Percentiles rank a stretch among this genome's conserved stretches.
Evolutionary conservation across 2,888 invertebrate species (phyloP).

Genomic region (Parasteatoda lunata): DNA sequence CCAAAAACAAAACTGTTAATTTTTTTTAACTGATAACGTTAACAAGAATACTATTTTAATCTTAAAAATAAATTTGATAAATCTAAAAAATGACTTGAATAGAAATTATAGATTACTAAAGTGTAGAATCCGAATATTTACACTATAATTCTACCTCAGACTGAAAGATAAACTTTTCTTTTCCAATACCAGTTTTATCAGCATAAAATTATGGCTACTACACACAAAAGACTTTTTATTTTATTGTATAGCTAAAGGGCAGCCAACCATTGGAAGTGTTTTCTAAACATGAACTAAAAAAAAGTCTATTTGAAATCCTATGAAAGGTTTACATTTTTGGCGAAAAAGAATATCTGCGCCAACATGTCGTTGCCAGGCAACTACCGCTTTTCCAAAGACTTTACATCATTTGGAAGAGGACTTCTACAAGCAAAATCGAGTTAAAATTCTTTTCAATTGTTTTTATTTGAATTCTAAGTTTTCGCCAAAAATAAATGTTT

Average conservation of each 20-base stretch:
- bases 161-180: too few relatives aligned
- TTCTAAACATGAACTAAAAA: conserved; percentile 19
- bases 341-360: conserved; percentile 17
- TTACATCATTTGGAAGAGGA: conserved; percentile 22
- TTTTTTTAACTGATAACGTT: too few relatives aligned
- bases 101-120: too few relatives aligned
- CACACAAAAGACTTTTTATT: conserved; percentile 13
- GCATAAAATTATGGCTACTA: conserved; percentile 11
- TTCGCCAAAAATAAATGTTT: neutral
- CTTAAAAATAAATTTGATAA: too few relatives aligned
- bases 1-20: too few relatives aligned
- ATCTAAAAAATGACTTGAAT: too few relatives aligned
- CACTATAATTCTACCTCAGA: too few relatives aligned
- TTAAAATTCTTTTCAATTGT: conserved; percentile 15
- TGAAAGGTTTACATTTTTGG: conserved; percentile 25
- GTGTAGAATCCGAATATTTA: too few relatives aligned
- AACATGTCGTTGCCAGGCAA: conserved; percentile 50
- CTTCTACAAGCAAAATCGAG: neutral
- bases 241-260: conserved; percentile 7
- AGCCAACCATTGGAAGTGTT: conserved; percentile 7
- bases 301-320: conserved; percentile 37
- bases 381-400: conserved; percentile 20
- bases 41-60: too few relatives aligned
- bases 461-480: conserved; percentile 41
- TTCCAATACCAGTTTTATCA: neutral